These are phyloP conservation scores for Archips crataeganus DNA, from an alignment of 2,888 invertebrate genomes.

Conservation along the genomic window DNA sequence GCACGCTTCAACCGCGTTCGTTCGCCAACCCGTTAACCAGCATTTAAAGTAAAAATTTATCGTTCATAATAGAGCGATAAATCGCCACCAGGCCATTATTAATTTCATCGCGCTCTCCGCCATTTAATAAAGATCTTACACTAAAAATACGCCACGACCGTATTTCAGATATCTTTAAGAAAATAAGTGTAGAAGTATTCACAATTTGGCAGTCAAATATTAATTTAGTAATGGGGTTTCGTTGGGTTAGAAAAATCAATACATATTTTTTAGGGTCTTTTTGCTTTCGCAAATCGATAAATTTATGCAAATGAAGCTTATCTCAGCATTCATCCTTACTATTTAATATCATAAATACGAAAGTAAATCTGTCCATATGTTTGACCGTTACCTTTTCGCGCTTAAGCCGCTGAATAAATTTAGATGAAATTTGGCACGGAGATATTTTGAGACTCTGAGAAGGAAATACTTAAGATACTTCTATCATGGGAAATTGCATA, in stretches of 20 bases:
- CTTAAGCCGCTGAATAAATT: too few relatives aligned
- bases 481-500: too few relatives aligned
- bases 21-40: constrained; percentile 40
- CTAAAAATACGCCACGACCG: constrained; percentile 8
- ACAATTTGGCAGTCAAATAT: constrained; percentile 1
- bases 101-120: constrained; percentile 66
- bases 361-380: too few relatives aligned
- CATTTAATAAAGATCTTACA: constrained; percentile 70
- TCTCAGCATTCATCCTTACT: too few relatives aligned
- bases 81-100: constrained; percentile 66
- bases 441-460: too few relatives aligned
- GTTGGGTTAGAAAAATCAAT: background rate
- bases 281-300: too few relatives aligned
- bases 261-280: background rate
- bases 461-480: too few relatives aligned
- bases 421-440: too few relatives aligned
- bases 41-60: constrained; percentile 65
- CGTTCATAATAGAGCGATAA: constrained; percentile 69
- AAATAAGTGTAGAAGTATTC: background rate
- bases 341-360: too few relatives aligned
- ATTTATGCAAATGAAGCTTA: too few relatives aligned
- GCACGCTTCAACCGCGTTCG: background rate
- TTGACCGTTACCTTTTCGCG: too few relatives aligned
- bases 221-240: background rate
- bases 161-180: background rate